Evolutionary conservation across 2,888 invertebrate species (phyloP), one percentile per base, ranked within the genome.

Genomic region (Cerceris ruficornis): DNA sequence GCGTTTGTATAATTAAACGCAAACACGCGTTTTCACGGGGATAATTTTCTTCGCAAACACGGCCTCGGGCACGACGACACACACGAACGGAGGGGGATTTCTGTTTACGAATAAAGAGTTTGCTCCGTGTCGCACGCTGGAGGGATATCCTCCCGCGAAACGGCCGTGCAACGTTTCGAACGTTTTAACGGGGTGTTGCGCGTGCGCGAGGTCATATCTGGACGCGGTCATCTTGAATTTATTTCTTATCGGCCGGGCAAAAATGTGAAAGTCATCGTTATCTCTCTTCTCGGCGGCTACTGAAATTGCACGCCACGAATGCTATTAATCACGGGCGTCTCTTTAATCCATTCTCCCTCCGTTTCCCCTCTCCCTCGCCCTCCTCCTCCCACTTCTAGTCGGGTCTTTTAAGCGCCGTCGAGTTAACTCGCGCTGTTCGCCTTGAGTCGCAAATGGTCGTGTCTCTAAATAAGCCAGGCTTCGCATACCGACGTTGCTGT

Each of bases 21-120:
- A 6, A 13, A 11, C 28, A 13, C 43, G 59, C 42, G 15, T 60
- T 76, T 57, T 41, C 13, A 28, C 43, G 46, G 14, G 60, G 71
- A 71, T 71, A 71, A 71, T 71, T 76, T 68, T 14, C 62, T 55
- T 50, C 50, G 71, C 64, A 65, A 77, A 77, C 54, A 70, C n/a
- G 52, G 17, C n/a, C 54, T 9, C 39, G 0, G 15, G 43, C 54
- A 46, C 39, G 41, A 41, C 50, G 50, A n/a, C n/a, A 50, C 28
- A 28, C 28, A 28, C 28, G 28, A 4, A 4, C 28, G 46, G 0
- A n/a, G 50, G n/a, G n/a, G 50, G 1, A n/a, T 13, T n/a, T 68
- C 60, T 72, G 68, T 78, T 77, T 69, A 77, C 77, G 62, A 52
- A 61, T 11, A 50, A 60, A 62, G 60, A 65, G 65, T 55, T 60